A percentile compares a stretch with the other conserved stretches of the same genome.
Evolutionary conservation across 1,140 invertebrate species (phyloP).

Genomic region (Drosophila navojoa): DNA sequence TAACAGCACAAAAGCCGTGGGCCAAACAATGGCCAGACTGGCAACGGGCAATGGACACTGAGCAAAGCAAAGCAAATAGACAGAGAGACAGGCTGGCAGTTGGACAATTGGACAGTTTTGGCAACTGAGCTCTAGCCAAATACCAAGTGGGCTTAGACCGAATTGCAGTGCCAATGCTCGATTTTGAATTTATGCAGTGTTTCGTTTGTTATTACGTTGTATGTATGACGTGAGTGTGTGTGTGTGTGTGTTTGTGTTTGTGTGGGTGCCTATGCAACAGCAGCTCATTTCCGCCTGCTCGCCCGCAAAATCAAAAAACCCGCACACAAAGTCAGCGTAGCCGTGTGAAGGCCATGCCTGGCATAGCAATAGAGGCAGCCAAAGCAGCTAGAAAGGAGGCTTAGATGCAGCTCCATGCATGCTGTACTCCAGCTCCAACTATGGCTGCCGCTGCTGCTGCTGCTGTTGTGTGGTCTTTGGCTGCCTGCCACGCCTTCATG

Average conservation of each 20-base stretch:
- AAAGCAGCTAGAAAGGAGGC: neutral
- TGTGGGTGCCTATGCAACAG: conserved; percentile 32
- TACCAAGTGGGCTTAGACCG: conserved; percentile 71
- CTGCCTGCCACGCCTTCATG: conserved; percentile 38
- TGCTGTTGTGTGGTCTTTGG: conserved; percentile 11
- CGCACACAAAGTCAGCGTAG: conserved; percentile 65
- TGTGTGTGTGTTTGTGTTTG: neutral
- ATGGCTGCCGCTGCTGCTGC: conserved; percentile 2
- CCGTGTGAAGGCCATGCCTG: conserved; percentile 69
- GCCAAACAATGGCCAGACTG: conserved; percentile 60
- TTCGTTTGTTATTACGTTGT: conserved; percentile 74
- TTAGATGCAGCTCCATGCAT: conserved; percentile 22
- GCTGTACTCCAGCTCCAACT: conserved; percentile 17
- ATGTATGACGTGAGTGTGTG: too few species aligned
- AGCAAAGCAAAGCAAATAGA: conserved; percentile 40
- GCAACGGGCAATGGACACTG: conserved; percentile 40
- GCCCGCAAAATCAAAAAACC: conserved; percentile 57
- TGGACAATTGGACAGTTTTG: conserved; percentile 50
- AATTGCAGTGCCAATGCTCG: conserved; percentile 56
- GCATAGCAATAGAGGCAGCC: conserved; percentile 34
- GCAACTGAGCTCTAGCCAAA: conserved; percentile 62
- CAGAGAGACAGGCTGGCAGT: conserved; percentile 12
- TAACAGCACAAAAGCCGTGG: conserved; percentile 74
- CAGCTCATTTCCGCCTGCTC: conserved; percentile 64
- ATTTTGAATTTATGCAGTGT: conserved; percentile 81